phyloP scores from a whole-genome alignment of 2,113 vertebrate genomes.

The Scalopus aquaticus region DNA sequence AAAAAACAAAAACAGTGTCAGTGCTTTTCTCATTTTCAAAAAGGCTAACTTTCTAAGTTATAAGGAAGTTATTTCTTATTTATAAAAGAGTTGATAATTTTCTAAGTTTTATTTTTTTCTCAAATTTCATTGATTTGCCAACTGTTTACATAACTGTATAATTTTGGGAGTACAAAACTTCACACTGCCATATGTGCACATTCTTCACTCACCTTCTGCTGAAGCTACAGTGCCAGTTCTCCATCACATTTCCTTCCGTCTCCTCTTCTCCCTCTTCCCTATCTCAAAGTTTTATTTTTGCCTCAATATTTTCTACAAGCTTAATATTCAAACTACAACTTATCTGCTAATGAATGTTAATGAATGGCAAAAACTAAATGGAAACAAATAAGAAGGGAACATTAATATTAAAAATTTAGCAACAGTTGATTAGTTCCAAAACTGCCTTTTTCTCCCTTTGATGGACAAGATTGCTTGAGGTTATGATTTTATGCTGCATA shows the following conservation, averaged over 20 bases:
- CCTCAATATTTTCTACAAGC: not conserved
- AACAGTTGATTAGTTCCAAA: not conserved
- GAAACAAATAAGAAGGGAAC: not conserved
- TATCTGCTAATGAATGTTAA: not conserved
- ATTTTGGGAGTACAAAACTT: no score
- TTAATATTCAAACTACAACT: not conserved
- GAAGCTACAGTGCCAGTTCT: no score
- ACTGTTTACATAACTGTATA: no score
- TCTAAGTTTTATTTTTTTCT: not conserved
- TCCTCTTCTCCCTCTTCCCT: no score
- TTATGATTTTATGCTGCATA: not conserved
- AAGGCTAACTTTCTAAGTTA: not conserved
- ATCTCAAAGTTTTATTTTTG: not conserved
- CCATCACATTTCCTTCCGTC: no score
- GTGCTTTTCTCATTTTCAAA: not conserved
- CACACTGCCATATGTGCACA: no score
- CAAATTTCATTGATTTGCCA: not conserved
- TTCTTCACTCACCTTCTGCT: no score
- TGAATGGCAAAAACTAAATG: not conserved
- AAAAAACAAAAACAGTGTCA: not conserved
- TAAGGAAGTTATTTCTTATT: not conserved
- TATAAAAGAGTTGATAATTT: not conserved
- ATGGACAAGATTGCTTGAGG: not conserved
- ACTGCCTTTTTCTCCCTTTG: not conserved
- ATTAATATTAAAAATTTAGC: constrained; percentile 38